Conservation (phyloP, 2,888 invertebrate species). For the Atrina japonica region DNA sequence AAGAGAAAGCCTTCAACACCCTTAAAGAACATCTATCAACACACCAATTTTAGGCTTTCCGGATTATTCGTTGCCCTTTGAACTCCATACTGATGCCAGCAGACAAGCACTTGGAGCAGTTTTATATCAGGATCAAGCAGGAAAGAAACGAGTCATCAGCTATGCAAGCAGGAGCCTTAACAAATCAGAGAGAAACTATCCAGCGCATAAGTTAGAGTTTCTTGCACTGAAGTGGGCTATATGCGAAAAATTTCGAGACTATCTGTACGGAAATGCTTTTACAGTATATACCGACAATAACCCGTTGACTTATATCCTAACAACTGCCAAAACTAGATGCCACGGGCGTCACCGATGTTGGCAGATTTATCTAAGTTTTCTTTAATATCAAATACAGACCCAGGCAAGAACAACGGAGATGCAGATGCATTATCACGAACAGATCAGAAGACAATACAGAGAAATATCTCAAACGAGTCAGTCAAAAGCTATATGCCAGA, state of each 20-base stretch:
- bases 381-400: no score
- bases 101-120: slow-evolving; percentile 40
- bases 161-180: slow-evolving; percentile 50
- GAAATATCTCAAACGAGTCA: slow-evolving; percentile 12
- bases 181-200: no score
- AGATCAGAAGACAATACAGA: background rate
- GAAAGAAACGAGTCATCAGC: no score
- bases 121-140: slow-evolving; percentile 38
- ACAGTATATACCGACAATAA: no score
- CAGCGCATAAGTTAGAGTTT: slow-evolving; percentile 47
- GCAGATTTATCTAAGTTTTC: slow-evolving; percentile 40
- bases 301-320: slow-evolving; percentile 51
- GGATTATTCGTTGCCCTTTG: slow-evolving; percentile 39
- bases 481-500: slow-evolving; percentile 20
- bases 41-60: slow-evolving; percentile 40
- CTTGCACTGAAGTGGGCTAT: slow-evolving; percentile 48
- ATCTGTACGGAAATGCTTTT: no score
- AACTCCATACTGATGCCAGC: slow-evolving; percentile 46
- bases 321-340: slow-evolving; percentile 49
- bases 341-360: slow-evolving; percentile 49
- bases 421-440: no score
- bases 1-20: slow-evolving; percentile 29
- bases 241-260: no score
- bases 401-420: no score
- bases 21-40: slow-evolving; percentile 30